Base-by-base conservation (phyloP, 2,888 invertebrate genomes). In the Orthosia cruda region DNA sequence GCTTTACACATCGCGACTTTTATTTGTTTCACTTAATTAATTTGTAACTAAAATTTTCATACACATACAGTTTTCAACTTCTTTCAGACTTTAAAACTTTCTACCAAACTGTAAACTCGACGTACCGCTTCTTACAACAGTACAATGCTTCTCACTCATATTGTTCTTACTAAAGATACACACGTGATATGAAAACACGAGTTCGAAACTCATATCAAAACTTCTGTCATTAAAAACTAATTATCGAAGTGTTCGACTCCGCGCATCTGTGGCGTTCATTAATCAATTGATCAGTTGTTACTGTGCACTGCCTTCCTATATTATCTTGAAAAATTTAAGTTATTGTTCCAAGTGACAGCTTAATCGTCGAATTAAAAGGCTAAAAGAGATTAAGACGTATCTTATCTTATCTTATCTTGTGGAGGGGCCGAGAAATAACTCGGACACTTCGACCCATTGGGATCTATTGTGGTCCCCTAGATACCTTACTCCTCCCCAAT, bases 221-320 rank as follows among this genome's bases (percentile, higher is more conserved):
- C 85, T 85, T 85, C 55, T 40, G 54, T 64, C 81, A 85, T 85
- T 81, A 78, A 81, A 76, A 85, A 85, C 75, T 83, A 83, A 85
- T 85, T 85, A 85, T 55, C 40, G 40, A 75, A 83, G 74, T 81
- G 74, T 70, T 77, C 64, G 57, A 64, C 26, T 74, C 63, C 40
- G 66, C 71, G 71, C 83, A 85, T 85, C 83, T 85, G 83, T 69
- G 79, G 74, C 70, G 20, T 74, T 69, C 74, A 77, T 80, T 80
- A 83, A 85, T 85, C 73, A 83, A 80, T 80, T 73, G 73, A 77
- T 85, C 74, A 47, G 64, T 80, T 73, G 72, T 66, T 76, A 64
- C 62, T 40, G 49, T 84, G 58, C 52, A 71, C 18, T 67, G 65
- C 54, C 23, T 50, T 71, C 49, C 57, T 40, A 66, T 58, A 68